Conservation (phyloP, 1,140 invertebrate genomes). For the Hestina assimilis region DNA sequence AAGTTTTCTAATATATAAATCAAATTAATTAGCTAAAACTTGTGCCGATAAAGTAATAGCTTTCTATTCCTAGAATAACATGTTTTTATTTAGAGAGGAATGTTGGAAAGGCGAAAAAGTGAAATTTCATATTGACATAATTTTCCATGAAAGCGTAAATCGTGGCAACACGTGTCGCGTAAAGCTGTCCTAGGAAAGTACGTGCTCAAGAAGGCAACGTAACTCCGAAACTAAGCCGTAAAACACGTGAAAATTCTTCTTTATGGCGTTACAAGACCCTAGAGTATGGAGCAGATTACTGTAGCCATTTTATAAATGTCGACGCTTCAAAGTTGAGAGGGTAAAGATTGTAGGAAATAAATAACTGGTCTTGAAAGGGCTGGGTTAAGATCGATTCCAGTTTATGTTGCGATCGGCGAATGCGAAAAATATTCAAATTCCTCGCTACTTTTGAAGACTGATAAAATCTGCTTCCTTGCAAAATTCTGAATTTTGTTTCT, state of each 20-base stretch:
- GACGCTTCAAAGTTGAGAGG: constrained; percentile 33
- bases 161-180: constrained; percentile 21
- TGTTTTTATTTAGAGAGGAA: too few relatives aligned
- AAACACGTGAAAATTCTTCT: constrained; percentile 40
- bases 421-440: constrained; percentile 26
- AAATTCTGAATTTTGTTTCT: too few relatives aligned
- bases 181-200: constrained; percentile 22
- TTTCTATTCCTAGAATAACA: too few relatives aligned
- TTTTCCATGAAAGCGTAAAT: constrained; percentile 13
- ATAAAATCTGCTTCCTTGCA: too few relatives aligned
- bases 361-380: constrained; percentile 21
- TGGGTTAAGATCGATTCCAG: constrained; percentile 19
- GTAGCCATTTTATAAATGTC: constrained; percentile 35
- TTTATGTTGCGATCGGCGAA: constrained; percentile 22
- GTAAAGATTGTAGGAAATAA: constrained; percentile 26
- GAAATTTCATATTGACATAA: background rate
- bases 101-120: too few relatives aligned
- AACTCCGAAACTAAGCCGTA: constrained; percentile 40
- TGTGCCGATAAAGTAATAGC: too few relatives aligned
- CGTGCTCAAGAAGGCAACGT: constrained; percentile 18
- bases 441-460: constrained; percentile 1
- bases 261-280: constrained; percentile 36
- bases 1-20: too few relatives aligned
- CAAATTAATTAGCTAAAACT: too few relatives aligned
- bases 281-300: constrained; percentile 30